phyloP scores from a whole-genome alignment of 2,113 vertebrate species.

The Corapipo altera region DNA sequence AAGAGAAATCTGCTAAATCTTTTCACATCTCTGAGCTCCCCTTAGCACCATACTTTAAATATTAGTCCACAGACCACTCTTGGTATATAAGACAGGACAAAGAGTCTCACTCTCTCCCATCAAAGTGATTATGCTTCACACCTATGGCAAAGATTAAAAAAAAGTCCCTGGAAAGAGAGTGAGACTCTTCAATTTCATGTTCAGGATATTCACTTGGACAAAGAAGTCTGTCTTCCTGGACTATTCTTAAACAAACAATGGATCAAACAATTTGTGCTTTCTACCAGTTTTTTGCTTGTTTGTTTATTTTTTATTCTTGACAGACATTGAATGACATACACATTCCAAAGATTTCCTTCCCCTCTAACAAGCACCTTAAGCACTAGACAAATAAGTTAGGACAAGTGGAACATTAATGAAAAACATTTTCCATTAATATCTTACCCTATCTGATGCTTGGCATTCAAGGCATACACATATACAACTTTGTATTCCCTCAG shows the following conservation, averaged over 20 bases:
- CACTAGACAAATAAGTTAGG: background rate
- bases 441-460: background rate
- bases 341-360: background rate
- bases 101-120: background rate
- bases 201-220: background rate
- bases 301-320: background rate
- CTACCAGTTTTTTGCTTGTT: background rate
- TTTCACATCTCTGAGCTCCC: background rate
- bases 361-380: background rate
- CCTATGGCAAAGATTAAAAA: background rate
- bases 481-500: background rate
- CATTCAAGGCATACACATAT: accelerated
- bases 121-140: background rate
- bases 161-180: background rate
- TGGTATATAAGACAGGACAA: background rate
- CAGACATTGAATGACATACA: background rate
- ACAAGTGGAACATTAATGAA: background rate
- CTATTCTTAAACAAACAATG: background rate
- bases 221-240: background rate
- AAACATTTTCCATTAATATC: background rate
- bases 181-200: background rate
- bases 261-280: background rate
- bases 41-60: background rate
- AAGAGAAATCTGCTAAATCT: background rate
- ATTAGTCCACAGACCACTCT: background rate